Evolutionary conservation across 2,888 invertebrate species (phyloP).

Genomic region (Latrodectus hesperus): DNA sequence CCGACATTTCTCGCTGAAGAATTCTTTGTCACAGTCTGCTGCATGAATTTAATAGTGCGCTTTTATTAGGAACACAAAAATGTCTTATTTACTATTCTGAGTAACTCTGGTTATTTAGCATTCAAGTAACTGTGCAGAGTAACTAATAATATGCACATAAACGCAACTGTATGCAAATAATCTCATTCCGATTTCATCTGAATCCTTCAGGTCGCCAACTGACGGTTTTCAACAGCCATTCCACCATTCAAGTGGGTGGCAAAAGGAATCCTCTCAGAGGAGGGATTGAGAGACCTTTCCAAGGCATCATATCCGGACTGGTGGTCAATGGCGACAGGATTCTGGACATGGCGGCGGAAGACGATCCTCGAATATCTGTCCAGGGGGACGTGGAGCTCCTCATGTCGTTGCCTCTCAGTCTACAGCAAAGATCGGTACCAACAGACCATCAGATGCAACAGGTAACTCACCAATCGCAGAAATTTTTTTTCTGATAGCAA

Average conservation of each 20-base stretch:
- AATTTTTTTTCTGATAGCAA: too few species aligned
- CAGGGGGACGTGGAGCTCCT: slow-evolving; percentile 86
- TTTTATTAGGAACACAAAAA: too few species aligned
- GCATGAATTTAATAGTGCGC: too few species aligned
- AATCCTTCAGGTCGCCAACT: slow-evolving; percentile 81
- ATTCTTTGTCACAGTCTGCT: too few species aligned
- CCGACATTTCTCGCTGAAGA: too few species aligned
- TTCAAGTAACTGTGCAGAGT: too few species aligned
- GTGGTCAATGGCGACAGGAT: slow-evolving; percentile 91
- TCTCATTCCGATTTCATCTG: too few species aligned
- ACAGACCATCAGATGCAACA: slow-evolving; percentile 48
- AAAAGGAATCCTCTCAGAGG: slow-evolving; percentile 82
- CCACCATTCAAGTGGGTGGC: slow-evolving; percentile 91
- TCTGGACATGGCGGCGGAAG: slow-evolving; percentile 86
- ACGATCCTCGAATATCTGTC: slow-evolving; percentile 84
- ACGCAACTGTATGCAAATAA: too few species aligned
- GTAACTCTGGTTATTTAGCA: too few species aligned
- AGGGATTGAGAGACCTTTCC: slow-evolving; percentile 85
- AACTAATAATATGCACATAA: too few species aligned
- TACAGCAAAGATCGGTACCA: slow-evolving; percentile 57
- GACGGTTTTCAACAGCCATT: slow-evolving; percentile 92
- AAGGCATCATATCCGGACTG: slow-evolving; percentile 91
- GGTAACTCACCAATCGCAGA: neutral
- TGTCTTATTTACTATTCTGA: too few species aligned
- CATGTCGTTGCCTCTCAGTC: slow-evolving; percentile 70